Conservation (phyloP, 2,888 invertebrate species). For the Calephelis perditalis region DNA sequence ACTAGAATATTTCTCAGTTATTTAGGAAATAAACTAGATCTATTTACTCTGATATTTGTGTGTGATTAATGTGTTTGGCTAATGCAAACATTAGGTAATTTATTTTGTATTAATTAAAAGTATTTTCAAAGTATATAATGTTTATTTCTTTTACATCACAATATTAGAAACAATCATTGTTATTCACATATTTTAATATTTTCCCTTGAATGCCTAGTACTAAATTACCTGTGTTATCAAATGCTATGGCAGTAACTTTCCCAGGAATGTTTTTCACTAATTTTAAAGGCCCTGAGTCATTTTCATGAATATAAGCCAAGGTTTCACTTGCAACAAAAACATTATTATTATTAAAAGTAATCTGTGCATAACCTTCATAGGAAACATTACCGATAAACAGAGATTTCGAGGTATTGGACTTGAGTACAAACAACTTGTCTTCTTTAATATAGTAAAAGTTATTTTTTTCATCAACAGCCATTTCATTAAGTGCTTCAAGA, state of each 20-base stretch:
- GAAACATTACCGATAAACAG: conserved; percentile 45
- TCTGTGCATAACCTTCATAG: conserved; percentile 56
- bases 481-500: conserved; percentile 50
- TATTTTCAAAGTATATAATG: conserved; percentile 18
- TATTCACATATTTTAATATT: conserved; percentile 48
- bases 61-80: conserved; percentile 13
- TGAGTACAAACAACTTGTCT: conserved; percentile 50
- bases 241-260: conserved; percentile 55
- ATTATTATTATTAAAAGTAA: conserved; percentile 48
- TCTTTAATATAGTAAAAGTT: conserved; percentile 59
- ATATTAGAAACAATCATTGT: conserved; percentile 39
- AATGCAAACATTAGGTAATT: conserved; percentile 25
- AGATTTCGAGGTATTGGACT: conserved; percentile 41
- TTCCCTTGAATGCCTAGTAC: conserved; percentile 50
- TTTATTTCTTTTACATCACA: conserved; percentile 5
- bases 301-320: conserved; percentile 52
- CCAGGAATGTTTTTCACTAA: conserved; percentile 45
- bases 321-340: conserved; percentile 54
- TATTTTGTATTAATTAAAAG: conserved; percentile 30
- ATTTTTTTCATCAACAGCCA: conserved; percentile 56
- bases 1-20: too few relatives aligned
- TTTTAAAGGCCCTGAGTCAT: conserved; percentile 47
- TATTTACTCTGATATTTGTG: not conserved
- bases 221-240: conserved; percentile 50
- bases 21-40: not conserved